Conservation (phyloP, 2,113 vertebrate genomes). For the Paraplagusia blochii region DNA sequence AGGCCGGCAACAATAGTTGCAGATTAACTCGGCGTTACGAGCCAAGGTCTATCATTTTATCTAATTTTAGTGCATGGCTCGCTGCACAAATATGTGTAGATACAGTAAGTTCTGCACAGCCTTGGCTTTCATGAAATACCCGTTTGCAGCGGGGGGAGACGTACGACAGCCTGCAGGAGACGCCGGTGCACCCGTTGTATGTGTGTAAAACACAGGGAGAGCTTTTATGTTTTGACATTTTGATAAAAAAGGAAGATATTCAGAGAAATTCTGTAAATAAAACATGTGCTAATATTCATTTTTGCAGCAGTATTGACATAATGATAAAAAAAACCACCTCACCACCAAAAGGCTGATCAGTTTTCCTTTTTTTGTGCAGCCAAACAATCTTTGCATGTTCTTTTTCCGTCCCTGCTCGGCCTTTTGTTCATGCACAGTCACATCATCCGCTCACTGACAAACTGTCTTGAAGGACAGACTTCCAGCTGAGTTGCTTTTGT, state of each 20-base stretch:
- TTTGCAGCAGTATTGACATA: neutral
- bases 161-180: conserved; percentile 3
- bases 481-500: conserved; percentile 46
- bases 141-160: neutral
- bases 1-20: conserved; percentile 21
- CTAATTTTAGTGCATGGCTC: neutral
- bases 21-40: conserved; percentile 20
- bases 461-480: conserved; percentile 16
- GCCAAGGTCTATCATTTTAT: conserved; percentile 10
- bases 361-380: too few relatives aligned
- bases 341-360: too few relatives aligned
- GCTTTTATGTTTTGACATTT: neutral
- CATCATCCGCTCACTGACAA: conserved; percentile 25
- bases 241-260: neutral
- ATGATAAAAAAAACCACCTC: too few relatives aligned
- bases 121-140: neutral
- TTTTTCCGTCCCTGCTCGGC: too few relatives aligned
- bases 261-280: too few relatives aligned
- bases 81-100: neutral
- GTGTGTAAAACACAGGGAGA: neutral
- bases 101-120: neutral
- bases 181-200: neutral
- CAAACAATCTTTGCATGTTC: too few relatives aligned
- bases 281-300: neutral
- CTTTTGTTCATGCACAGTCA: neutral